phyloP scores from a whole-genome alignment of 2,113 vertebrate genomes.

The Eubucco bourcierii region DNA sequence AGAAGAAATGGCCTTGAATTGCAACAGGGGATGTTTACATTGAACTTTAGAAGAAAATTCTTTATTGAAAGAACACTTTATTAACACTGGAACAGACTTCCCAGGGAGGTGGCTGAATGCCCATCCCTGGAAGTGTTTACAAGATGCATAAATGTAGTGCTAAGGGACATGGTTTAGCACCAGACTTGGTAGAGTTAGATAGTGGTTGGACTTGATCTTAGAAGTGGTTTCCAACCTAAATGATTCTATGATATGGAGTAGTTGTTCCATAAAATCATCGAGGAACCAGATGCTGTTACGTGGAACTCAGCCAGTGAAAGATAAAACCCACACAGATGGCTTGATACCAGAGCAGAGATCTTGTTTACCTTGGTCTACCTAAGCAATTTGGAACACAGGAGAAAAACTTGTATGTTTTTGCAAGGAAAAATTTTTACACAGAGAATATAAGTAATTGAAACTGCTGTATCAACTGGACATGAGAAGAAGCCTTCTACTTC shows the following conservation, averaged over 20 bases:
- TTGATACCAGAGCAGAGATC: background rate
- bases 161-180: too few relatives aligned
- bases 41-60: too few relatives aligned
- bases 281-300: background rate
- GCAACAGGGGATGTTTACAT: too few relatives aligned
- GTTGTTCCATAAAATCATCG: background rate
- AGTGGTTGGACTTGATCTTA: too few relatives aligned
- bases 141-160: too few relatives aligned
- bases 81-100: too few relatives aligned
- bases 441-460: background rate
- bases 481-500: background rate
- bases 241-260: background rate
- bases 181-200: too few relatives aligned
- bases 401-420: background rate
- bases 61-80: too few relatives aligned
- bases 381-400: background rate
- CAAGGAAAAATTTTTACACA: background rate
- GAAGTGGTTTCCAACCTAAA: too few relatives aligned
- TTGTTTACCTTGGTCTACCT: background rate
- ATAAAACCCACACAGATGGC: background rate
- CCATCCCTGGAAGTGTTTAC: too few relatives aligned
- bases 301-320: background rate
- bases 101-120: too few relatives aligned
- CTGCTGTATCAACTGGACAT: background rate
- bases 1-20: too few relatives aligned